Percentiles rank a stretch among this genome's conserved stretches.
Evolutionary conservation across 2,888 invertebrate species (phyloP).

Genomic region (Ditula angustiorana): DNA sequence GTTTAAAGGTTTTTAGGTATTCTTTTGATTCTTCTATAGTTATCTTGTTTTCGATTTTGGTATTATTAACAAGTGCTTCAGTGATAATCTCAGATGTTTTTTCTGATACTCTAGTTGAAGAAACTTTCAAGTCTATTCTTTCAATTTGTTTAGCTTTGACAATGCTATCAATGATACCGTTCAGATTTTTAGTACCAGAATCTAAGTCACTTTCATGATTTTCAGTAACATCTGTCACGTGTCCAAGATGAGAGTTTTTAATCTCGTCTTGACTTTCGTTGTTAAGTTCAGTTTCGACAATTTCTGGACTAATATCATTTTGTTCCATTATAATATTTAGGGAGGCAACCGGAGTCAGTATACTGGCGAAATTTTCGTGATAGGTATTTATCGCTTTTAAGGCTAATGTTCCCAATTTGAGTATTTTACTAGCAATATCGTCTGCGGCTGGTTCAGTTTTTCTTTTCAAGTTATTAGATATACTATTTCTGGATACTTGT

Average conservation of each 20-base stretch:
- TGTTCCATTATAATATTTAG: not conserved
- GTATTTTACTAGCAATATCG: slow-evolving; percentile 13
- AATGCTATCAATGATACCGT: not conserved
- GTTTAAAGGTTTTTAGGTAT: not conserved
- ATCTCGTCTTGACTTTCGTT: not conserved
- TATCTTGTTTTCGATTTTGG: not conserved
- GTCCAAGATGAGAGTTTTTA: not conserved
- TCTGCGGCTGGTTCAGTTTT: not conserved
- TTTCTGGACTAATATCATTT: not conserved
- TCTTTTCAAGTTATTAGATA: slow-evolving; percentile 14
- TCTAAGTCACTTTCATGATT: not conserved
- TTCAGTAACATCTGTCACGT: not conserved
- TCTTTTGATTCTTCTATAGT: not conserved
- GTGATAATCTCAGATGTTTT: not conserved
- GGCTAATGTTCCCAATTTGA: slow-evolving; percentile 23
- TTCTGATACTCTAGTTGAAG: not conserved
- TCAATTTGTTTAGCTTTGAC: not conserved
- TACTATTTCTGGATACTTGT: not conserved
- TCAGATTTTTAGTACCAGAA: not conserved
- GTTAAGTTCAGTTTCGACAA: not conserved
- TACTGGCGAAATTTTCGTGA: not conserved
- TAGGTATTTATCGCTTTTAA: slow-evolving; percentile 9
- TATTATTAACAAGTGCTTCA: not conserved
- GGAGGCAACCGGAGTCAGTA: not conserved
- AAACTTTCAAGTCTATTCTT: not conserved